Evolutionary conservation across 2,797 vertebrate genomes (phyloP).

Genomic region (Onychomys arenicola): DNA sequence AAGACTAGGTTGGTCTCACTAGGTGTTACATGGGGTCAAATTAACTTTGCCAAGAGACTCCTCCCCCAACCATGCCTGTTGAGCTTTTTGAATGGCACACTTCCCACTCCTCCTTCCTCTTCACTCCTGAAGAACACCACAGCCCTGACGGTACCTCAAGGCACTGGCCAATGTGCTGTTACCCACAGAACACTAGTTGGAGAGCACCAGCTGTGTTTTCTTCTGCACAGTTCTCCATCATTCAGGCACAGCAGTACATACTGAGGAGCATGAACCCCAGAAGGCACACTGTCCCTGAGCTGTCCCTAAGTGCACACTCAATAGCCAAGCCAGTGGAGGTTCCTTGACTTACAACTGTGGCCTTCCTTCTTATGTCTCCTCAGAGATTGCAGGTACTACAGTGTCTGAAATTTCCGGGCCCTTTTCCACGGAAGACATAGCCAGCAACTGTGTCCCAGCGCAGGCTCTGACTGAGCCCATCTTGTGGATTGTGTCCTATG

Average conservation of each 20-base stretch:
- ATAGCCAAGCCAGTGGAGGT: accelerated
- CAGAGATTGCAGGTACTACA: conserved; percentile 89
- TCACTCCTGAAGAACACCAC: not conserved
- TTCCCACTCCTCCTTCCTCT: not conserved
- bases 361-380: conserved; percentile 54
- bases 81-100: not conserved
- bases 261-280: accelerated
- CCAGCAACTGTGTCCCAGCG: conserved; percentile 90
- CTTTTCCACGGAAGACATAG: conserved; percentile 92
- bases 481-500: conserved; percentile 95
- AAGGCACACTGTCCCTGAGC: accelerated
- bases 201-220: not conserved
- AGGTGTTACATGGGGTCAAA: accelerated
- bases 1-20: not conserved
- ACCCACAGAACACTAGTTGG: accelerated
- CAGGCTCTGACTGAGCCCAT: conserved; percentile 88
- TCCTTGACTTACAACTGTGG: not conserved
- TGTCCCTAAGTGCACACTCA: accelerated
- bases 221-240: accelerated
- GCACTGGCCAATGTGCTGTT: accelerated
- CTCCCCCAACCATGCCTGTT: not conserved
- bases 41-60: not conserved
- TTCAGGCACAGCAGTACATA: not conserved
- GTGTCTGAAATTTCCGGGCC: conserved; percentile 95
- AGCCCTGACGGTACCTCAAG: accelerated